Base-by-base conservation (phyloP, 2,888 invertebrate genomes). In the Eilema sororculum region DNA sequence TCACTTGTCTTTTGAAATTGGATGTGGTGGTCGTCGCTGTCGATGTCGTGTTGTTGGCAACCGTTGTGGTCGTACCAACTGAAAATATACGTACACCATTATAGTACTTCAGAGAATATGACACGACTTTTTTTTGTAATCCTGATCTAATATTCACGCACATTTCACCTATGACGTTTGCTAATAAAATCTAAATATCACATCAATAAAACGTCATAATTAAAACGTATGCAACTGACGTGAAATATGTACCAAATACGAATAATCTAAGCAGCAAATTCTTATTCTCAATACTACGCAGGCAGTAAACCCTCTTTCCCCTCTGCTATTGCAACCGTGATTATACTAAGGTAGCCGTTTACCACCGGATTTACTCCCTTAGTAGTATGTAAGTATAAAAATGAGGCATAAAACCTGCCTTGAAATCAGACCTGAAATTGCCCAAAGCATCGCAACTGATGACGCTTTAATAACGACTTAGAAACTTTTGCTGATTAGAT, bases 1-100 rank as follows among this genome's bases (percentile, higher is more conserved):
- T 13, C 73, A 95, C 95, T 93, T 95, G 95, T 95, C 95, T 94
- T 93, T 95, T 95, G 73, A 95, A 95, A 85, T 95, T 95, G 64
- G 95, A 94, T 65, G 95, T 93, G 20, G 95, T 94, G 0, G 95
- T 95, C 0, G 95, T 95, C 0, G 94, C 89, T 1, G 94, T 94
- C 8, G 94, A 91, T 0, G 93, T 94, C 0, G 95, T 95, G 75
- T 92, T 95, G 77, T 94, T 95, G 13, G 95, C 91, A 0, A 92
- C 86, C n/a, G 90, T 91, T 22, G 94, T 94, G n/a, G 95, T 94
- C 2, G 94, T 91, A 41, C 94, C 94, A 71, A 90, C 93, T 94
- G 91, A 10, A 88, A 90, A 65, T 60, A 56, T 66, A 57, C 13
- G 41, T 25, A 25, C 13, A 28, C 25, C 25, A 58, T 25, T 16